These are phyloP conservation scores for Antechinus flavipes DNA, from an alignment of 2,113 vertebrate genomes.

Conservation along the genomic window DNA sequence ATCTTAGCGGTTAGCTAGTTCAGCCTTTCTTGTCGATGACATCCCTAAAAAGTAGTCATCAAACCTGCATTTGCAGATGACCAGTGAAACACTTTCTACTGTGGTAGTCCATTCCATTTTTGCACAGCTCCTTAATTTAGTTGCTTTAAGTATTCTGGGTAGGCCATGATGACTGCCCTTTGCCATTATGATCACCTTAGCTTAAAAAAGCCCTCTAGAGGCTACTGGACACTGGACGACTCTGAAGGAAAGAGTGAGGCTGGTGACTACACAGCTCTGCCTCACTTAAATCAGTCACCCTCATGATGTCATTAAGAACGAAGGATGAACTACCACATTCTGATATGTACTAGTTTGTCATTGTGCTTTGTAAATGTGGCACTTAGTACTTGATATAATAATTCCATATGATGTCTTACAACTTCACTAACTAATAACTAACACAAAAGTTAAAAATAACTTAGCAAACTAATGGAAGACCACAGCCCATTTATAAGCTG, in stretches of 20 bases:
- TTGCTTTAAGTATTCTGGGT: not conserved
- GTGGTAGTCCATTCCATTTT: not conserved
- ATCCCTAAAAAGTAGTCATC: not conserved
- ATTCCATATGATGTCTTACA: not conserved
- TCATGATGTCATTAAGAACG: too few species aligned
- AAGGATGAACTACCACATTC: not conserved
- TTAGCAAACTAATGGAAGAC: constrained; percentile 21
- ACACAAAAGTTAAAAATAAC: not conserved
- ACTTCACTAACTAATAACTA: not conserved
- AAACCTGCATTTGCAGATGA: not conserved
- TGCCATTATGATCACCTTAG: not conserved
- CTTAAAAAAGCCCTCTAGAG: too few species aligned
- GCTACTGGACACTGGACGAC: too few species aligned
- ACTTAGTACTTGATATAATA: not conserved
- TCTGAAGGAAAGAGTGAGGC: too few species aligned
- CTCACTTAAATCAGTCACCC: too few species aligned
- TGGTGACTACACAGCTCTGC: too few species aligned
- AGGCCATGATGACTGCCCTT: not conserved
- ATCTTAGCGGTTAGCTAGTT: not conserved
- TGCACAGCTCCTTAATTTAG: not conserved
- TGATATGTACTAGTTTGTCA: not conserved
- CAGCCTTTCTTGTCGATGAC: not conserved
- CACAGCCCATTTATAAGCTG: not conserved
- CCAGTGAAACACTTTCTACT: not conserved
- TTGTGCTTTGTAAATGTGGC: not conserved